Percentiles rank a stretch among this genome's conserved stretches.
These are phyloP conservation scores for Lithosia quadra DNA, from an alignment of 2,888 invertebrate species.

Conservation along the genomic window DNA sequence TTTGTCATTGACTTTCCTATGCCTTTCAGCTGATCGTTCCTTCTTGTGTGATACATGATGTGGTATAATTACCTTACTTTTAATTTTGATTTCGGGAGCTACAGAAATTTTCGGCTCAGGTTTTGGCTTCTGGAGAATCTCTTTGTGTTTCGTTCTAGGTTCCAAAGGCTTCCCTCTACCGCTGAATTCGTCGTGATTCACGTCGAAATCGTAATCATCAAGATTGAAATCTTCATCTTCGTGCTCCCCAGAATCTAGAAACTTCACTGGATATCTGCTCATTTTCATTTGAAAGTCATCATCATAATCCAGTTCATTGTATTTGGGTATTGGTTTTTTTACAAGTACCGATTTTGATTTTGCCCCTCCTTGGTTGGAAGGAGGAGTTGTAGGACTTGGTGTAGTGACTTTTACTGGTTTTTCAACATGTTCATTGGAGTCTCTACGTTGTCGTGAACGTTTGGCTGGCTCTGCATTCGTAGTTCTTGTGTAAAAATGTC, in stretches of 20 bases:
- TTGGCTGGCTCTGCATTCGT: slow-evolving; percentile 12
- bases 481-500: slow-evolving; percentile 34
- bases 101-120: slow-evolving; percentile 17
- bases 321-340: slow-evolving; percentile 77
- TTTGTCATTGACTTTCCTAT: slow-evolving; percentile 51
- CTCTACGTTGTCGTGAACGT: slow-evolving; percentile 40
- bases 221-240: slow-evolving; percentile 80
- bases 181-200: slow-evolving; percentile 75
- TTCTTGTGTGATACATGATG: slow-evolving; percentile 42
- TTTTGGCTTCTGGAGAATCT: slow-evolving; percentile 26
- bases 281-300: slow-evolving; percentile 70
- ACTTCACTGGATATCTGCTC: slow-evolving; percentile 50
- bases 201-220: slow-evolving; percentile 78
- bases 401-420: slow-evolving; percentile 27
- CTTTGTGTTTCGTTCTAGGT: slow-evolving; percentile 61
- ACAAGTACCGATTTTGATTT: slow-evolving; percentile 56
- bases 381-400: neutral
- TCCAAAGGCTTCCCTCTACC: slow-evolving; percentile 71
- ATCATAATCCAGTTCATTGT: slow-evolving; percentile 67
- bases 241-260: slow-evolving; percentile 67
- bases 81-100: slow-evolving; percentile 44
- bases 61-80: slow-evolving; percentile 45
- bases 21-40: slow-evolving; percentile 40
- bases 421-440: slow-evolving; percentile 42
- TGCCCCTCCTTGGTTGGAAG: neutral